Percentiles rank a stretch among this genome's conserved stretches.
Evolutionary conservation across 2,888 invertebrate species (phyloP).

Genomic region (Coenonympha glycerion): DNA sequence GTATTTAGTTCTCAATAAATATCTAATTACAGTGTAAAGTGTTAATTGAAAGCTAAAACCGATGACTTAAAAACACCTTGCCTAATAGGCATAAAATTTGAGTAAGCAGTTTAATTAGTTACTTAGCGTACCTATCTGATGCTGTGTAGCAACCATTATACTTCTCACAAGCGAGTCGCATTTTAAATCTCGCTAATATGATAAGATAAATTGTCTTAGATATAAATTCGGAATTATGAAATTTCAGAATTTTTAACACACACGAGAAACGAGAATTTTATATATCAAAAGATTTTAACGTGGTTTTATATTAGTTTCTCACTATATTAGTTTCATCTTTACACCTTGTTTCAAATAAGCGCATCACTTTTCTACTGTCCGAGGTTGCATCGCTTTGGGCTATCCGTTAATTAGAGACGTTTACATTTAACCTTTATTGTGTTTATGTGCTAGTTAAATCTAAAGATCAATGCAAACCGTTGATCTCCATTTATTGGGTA

Average conservation of each 20-base stretch:
- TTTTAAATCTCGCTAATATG: no score
- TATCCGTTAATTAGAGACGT: constrained; percentile 8
- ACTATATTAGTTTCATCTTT: background rate
- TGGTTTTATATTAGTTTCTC: background rate
- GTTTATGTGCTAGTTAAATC: background rate
- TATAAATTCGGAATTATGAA: no score
- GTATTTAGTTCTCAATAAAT: background rate
- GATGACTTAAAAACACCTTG: background rate
- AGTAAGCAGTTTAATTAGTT: background rate
- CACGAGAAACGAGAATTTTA: no score
- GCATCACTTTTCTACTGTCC: constrained; percentile 22
- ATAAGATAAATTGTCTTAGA: no score
- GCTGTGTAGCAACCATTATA: no score
- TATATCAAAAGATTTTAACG: no score
- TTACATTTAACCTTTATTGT: background rate
- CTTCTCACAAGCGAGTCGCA: no score
- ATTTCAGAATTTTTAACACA: no score
- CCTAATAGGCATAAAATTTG: background rate
- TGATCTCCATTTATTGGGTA: background rate
- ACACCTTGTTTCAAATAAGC: constrained; percentile 3
- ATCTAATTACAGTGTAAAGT: background rate
- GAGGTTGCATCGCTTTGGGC: constrained; percentile 11
- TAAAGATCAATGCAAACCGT: constrained; percentile 1
- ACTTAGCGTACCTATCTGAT: no score
- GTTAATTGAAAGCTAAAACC: background rate